These are phyloP conservation scores for Martes martes DNA, from an alignment of 2,113 vertebrate species.

Conservation along the genomic window DNA sequence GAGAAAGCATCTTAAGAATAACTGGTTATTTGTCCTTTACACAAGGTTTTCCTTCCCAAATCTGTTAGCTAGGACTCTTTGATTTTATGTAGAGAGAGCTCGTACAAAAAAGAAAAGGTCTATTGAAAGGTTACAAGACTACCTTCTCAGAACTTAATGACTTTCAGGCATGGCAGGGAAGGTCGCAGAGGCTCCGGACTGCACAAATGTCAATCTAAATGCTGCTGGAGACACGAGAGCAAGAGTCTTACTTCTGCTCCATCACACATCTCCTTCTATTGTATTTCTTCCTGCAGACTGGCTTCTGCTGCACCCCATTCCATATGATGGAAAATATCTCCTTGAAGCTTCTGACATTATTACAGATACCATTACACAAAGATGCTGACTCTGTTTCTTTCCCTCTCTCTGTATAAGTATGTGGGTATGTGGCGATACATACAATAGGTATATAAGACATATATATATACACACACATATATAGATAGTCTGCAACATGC, in stretches of 20 bases:
- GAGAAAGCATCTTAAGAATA: background rate
- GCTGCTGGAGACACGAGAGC: background rate
- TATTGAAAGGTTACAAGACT: background rate
- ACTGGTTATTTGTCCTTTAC: background rate
- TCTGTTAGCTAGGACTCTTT: background rate
- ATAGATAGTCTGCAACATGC: background rate
- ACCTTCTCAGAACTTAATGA: background rate
- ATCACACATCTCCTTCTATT: background rate
- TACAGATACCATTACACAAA: background rate
- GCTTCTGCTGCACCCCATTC: background rate
- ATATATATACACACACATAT: background rate
- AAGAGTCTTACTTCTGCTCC: background rate
- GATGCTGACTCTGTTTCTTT: background rate
- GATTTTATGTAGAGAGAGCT: background rate
- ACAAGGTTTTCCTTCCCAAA: background rate
- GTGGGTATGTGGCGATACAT: background rate
- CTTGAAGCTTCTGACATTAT: background rate
- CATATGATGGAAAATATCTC: background rate
- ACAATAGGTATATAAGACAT: background rate
- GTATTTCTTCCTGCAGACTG: background rate
- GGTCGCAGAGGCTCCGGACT: background rate
- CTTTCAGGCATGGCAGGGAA: background rate
- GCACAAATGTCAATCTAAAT: background rate
- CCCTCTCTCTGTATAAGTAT: too few species aligned
- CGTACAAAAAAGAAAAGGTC: background rate